Conservation (phyloP, 2,888 invertebrate genomes). For the Chloroclysta siterata region DNA sequence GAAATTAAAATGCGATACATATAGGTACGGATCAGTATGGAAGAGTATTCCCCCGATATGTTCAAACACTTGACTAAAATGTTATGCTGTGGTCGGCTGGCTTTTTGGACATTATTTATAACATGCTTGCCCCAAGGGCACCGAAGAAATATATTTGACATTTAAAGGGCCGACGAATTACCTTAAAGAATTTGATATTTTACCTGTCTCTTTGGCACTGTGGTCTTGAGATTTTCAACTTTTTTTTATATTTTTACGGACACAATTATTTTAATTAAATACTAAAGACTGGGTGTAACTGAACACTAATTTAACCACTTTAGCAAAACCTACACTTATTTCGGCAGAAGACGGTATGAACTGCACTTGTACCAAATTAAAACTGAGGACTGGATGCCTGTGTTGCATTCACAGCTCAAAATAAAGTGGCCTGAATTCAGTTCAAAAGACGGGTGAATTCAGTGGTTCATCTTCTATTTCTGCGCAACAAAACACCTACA, state of each 20-base stretch:
- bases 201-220: constrained; percentile 39
- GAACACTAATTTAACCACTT: constrained; percentile 10
- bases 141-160: constrained; percentile 18
- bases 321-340: background rate
- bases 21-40: background rate
- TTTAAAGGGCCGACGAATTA: constrained; percentile 22
- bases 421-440: constrained; percentile 41
- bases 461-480: constrained; percentile 31
- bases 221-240: constrained; percentile 36
- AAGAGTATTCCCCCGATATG: too few relatives aligned
- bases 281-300: constrained; percentile 3
- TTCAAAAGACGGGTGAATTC: constrained; percentile 26
- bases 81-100: too few relatives aligned
- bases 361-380: constrained; percentile 22
- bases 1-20: background rate
- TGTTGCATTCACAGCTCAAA: constrained; percentile 37
- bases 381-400: constrained; percentile 27
- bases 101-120: background rate
- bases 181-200: constrained; percentile 30
- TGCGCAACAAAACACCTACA: constrained; percentile 36
- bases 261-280: constrained; percentile 23
- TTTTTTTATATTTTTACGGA: constrained; percentile 21
- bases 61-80: too few relatives aligned
- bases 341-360: constrained; percentile 6
- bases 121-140: background rate